A percentile compares a stretch with the other conserved stretches of the same genome.
phyloP scores from a whole-genome alignment of 1,140 invertebrate species.

The Drosophila sp. region DNA sequence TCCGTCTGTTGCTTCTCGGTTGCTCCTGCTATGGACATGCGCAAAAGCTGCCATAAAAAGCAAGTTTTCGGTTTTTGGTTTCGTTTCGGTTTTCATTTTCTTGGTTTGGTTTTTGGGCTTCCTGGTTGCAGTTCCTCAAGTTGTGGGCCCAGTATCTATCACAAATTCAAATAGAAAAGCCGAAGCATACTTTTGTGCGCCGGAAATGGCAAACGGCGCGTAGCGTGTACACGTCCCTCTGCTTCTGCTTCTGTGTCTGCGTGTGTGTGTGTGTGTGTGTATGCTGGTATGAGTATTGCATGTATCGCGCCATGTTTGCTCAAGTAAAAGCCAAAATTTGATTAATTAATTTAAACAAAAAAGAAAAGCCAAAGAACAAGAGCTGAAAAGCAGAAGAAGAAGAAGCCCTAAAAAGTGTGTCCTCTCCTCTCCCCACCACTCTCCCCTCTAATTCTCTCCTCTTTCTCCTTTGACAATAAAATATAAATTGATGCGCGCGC shows the following conservation, averaged over 20 bases:
- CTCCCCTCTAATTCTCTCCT: background rate
- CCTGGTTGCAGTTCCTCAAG: slow-evolving; percentile 18
- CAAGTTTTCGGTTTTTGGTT: slow-evolving; percentile 12
- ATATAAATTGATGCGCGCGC: slow-evolving; percentile 61
- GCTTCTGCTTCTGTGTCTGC: slow-evolving; percentile 9
- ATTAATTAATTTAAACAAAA: slow-evolving; percentile 58
- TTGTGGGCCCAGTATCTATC: slow-evolving; percentile 60
- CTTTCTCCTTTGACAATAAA: slow-evolving; percentile 56
- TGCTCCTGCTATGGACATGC: slow-evolving; percentile 5
- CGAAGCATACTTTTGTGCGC: slow-evolving; percentile 51
- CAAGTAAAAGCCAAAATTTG: slow-evolving; percentile 66
- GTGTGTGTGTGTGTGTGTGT: slow-evolving; percentile 19
- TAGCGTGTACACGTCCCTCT: slow-evolving; percentile 39
- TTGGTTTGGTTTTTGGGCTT: slow-evolving; percentile 14
- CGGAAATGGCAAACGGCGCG: slow-evolving; percentile 54
- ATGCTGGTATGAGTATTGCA: slow-evolving; percentile 46
- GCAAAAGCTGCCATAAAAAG: slow-evolving; percentile 24
- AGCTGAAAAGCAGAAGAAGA: background rate
- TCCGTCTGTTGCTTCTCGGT: slow-evolving; percentile 35
- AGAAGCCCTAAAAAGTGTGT: slow-evolving; percentile 11
- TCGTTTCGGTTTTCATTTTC: background rate
- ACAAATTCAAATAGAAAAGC: slow-evolving; percentile 49
- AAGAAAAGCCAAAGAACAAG: slow-evolving; percentile 19
- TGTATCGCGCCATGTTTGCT: slow-evolving; percentile 62
- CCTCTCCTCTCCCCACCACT: background rate